These are phyloP conservation scores for Pteruthius melanotis DNA, from an alignment of 2,113 vertebrate genomes.

Conservation along the genomic window DNA sequence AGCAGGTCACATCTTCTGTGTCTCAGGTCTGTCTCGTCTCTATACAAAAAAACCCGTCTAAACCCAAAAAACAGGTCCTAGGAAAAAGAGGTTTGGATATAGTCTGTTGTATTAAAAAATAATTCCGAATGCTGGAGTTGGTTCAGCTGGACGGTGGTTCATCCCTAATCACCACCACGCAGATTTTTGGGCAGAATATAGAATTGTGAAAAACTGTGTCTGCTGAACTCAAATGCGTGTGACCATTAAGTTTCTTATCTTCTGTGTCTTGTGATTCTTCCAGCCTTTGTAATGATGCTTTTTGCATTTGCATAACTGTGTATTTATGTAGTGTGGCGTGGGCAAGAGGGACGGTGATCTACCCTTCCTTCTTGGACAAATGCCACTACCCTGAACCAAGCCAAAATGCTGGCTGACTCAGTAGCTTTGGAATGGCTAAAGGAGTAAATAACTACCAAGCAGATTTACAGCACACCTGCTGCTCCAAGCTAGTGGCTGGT, in stretches of 20 bases:
- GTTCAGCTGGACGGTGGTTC: neutral
- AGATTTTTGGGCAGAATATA: neutral
- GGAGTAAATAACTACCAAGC: neutral
- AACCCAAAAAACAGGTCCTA: neutral
- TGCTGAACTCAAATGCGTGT: neutral
- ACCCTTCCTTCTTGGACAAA: neutral
- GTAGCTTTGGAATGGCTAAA: neutral
- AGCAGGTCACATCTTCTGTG: neutral
- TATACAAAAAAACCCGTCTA: neutral
- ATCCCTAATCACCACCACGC: neutral
- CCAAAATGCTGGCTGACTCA: neutral
- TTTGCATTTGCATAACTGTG: neutral
- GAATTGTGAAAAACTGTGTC: neutral
- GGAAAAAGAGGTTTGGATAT: neutral
- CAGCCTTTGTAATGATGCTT: neutral
- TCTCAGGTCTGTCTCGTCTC: neutral
- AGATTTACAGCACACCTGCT: neutral
- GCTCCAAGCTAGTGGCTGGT: neutral
- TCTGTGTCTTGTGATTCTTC: neutral
- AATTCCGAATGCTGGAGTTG: neutral
- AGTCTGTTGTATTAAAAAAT: neutral
- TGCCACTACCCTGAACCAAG: neutral
- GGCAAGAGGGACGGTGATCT: neutral
- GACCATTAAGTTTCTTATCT: neutral
- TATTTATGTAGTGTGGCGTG: neutral